phyloP scores from a whole-genome alignment of 2,888 invertebrate species.

The Mylabris sibirica region DNA sequence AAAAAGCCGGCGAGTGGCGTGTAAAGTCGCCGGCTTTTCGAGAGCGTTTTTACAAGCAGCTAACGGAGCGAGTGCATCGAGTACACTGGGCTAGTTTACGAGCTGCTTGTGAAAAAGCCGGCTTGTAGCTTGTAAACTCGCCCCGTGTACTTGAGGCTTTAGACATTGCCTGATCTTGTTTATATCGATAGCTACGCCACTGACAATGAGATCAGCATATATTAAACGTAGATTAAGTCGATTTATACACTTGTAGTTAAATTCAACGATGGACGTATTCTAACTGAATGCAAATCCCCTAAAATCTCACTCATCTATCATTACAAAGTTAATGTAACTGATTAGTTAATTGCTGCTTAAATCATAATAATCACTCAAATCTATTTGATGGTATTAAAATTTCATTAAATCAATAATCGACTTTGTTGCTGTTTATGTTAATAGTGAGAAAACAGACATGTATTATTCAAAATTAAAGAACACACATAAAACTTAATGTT shows the following conservation, averaged over 20 bases:
- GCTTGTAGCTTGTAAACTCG: too few relatives aligned
- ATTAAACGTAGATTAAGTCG: background rate
- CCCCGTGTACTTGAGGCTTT: too few relatives aligned
- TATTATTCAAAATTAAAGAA: conserved; percentile 38
- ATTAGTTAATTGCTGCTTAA: background rate
- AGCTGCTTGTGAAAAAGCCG: too few relatives aligned
- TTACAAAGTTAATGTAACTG: background rate
- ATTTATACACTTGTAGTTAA: background rate
- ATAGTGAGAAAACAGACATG: background rate
- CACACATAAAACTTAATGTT: conserved; percentile 40
- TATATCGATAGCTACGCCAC: too few relatives aligned
- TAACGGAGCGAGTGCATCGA: too few relatives aligned
- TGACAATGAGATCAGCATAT: background rate
- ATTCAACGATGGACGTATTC: background rate
- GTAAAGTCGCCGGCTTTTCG: too few relatives aligned
- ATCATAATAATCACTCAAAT: background rate
- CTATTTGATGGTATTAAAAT: background rate
- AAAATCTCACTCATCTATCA: background rate
- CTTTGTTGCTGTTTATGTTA: background rate
- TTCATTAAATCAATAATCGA: background rate
- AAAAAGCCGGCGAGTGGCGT: too few relatives aligned
- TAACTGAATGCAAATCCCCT: background rate
- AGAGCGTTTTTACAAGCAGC: too few relatives aligned
- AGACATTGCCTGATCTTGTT: too few relatives aligned
- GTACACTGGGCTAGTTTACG: too few relatives aligned